phyloP scores from a whole-genome alignment of 2,888 invertebrate genomes.

The Watsonalla binaria region DNA sequence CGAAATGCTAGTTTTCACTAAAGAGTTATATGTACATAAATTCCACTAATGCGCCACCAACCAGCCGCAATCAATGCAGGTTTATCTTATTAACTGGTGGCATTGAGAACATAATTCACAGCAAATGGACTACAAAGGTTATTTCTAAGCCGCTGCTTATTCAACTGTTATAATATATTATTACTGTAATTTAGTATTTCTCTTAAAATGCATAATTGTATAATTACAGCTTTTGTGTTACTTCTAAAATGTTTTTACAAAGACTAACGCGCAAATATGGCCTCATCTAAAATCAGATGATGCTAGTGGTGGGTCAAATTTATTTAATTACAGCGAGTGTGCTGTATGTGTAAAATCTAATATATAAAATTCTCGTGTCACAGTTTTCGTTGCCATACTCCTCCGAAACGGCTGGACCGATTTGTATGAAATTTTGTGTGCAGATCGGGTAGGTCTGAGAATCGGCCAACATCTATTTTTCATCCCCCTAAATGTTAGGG shows the following conservation, averaged over 20 bases:
- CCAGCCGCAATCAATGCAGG: not conserved
- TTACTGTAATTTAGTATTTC: not conserved
- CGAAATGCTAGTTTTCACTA: not conserved
- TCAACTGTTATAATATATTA: not conserved
- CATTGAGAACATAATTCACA: not conserved
- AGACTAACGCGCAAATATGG: too few relatives aligned
- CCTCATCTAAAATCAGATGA: too few relatives aligned
- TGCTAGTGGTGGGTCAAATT: too few relatives aligned
- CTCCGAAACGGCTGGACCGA: too few relatives aligned
- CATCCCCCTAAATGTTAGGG: too few relatives aligned
- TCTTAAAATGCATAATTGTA: not conserved
- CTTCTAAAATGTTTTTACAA: not conserved
- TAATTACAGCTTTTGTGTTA: not conserved
- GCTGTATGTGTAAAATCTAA: too few relatives aligned
- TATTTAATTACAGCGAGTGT: too few relatives aligned
- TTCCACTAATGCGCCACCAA: not conserved
- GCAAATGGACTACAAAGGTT: slow-evolving; percentile 1
- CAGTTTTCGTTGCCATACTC: too few relatives aligned
- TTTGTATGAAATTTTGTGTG: too few relatives aligned
- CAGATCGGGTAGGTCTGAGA: too few relatives aligned
- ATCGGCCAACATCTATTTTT: too few relatives aligned
- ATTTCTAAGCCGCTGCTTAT: not conserved
- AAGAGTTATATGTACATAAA: not conserved
- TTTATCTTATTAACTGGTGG: not conserved
- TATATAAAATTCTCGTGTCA: too few relatives aligned